phyloP scores from a whole-genome alignment of 1,140 invertebrate genomes.

The Megathymus violae region DNA sequence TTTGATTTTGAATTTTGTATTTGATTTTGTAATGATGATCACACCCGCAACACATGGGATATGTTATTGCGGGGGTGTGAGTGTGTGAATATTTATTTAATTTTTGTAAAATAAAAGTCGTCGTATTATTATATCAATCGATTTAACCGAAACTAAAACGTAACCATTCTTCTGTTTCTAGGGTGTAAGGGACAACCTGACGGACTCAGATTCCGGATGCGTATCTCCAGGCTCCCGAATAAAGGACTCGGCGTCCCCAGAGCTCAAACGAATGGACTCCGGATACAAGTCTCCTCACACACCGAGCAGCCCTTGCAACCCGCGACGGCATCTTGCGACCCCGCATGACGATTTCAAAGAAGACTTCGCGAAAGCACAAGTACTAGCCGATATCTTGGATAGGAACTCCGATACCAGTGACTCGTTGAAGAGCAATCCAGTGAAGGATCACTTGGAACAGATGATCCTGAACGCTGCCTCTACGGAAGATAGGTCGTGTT shows the following conservation, averaged over 20 bases:
- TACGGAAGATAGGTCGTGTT: slow-evolving; percentile 83
- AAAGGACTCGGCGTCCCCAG: slow-evolving; percentile 81
- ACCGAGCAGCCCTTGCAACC: slow-evolving; percentile 73
- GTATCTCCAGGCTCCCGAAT: slow-evolving; percentile 81
- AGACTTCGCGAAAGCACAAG: slow-evolving; percentile 75
- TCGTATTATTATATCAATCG: too few relatives aligned
- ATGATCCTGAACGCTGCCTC: slow-evolving; percentile 78
- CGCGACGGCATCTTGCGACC: slow-evolving; percentile 60
- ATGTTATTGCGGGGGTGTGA: too few relatives aligned
- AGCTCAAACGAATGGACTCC: slow-evolving; percentile 81
- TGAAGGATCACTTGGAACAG: slow-evolving; percentile 75
- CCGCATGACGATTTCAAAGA: slow-evolving; percentile 76
- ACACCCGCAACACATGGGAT: too few relatives aligned
- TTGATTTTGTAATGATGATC: too few relatives aligned
- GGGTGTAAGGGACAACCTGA: slow-evolving; percentile 80
- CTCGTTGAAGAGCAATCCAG: slow-evolving; percentile 73
- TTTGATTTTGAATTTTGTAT: too few relatives aligned
- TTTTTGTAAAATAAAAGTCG: too few relatives aligned
- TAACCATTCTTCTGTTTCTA: slow-evolving; percentile 45
- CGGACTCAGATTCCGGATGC: slow-evolving; percentile 82
- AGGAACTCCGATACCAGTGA: slow-evolving; percentile 74
- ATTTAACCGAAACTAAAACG: neutral
- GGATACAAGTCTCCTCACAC: slow-evolving; percentile 81
- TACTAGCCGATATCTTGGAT: slow-evolving; percentile 69
- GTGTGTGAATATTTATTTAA: too few relatives aligned